Conservation (phyloP, 2,888 invertebrate species). For the Alentia gelatinosa region DNA sequence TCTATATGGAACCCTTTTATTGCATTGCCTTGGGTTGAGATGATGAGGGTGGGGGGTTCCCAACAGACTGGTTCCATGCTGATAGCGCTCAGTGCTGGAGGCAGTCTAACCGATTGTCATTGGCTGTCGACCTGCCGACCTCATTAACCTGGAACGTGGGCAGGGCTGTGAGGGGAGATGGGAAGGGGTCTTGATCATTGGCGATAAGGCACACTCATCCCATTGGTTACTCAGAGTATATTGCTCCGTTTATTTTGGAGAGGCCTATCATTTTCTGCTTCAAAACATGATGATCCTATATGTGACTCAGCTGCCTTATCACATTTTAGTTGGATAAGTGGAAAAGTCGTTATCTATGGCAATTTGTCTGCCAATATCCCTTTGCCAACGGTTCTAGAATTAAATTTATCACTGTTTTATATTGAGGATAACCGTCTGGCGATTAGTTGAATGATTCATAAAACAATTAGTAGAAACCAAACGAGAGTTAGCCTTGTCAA, state of each 20-base stretch:
- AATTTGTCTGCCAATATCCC: too few species aligned
- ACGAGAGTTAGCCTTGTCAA: too few species aligned
- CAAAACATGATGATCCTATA: neutral
- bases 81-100: neutral
- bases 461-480: too few species aligned
- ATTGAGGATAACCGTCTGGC: too few species aligned
- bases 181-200: neutral
- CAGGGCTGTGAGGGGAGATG: neutral
- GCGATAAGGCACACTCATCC: neutral
- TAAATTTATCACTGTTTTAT: too few species aligned
- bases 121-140: neutral
- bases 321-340: too few species aligned
- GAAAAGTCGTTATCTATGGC: too few species aligned
- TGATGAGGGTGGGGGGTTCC: too few species aligned
- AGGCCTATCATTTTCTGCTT: neutral
- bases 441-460: too few species aligned
- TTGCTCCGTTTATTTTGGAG: neutral
- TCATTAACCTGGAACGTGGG: constrained; percentile 1
- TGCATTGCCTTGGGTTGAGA: too few species aligned
- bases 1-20: too few species aligned
- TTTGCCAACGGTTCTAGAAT: too few species aligned
- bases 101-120: neutral
- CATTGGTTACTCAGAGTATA: neutral
- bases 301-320: neutral
- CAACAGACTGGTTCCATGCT: neutral